Base-by-base conservation (phyloP, 92 coral and sea anemone species). In the Bergia sp. region DNA sequence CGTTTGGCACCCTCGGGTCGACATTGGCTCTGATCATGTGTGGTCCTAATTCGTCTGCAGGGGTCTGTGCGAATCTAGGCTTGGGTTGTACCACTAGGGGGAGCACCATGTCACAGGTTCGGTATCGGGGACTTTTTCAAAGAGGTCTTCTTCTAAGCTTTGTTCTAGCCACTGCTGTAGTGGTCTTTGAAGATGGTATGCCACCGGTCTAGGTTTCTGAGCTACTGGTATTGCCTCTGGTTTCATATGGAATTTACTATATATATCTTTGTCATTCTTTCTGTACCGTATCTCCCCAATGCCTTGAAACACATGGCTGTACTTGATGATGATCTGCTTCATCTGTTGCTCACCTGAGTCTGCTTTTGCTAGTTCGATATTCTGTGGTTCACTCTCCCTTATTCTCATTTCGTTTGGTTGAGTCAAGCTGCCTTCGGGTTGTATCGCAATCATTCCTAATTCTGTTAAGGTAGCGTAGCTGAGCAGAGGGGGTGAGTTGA, bases 71-170 rank as follows among this genome's bases (percentile, higher is more conserved):
- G 50, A 65, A 88, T 64, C 73, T 80, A 20, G 90, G 90, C 78
- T 89, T 92, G 47, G 86, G 86, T 86, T 92, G 90, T 16, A 92
- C 81, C 18, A 92, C 92, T 4, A 89, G 36, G 7, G 92, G 88
- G 37, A 88, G 82, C 91, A 29, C 29, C 29, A 29, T 29, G 29
- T 29, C 29, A 29, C 29, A 29, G 29, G 29, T 29, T 29, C 29
- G 29, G 29, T 29, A 29, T 29, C 29, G 29, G 29, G 29, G 29
- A 29, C 29, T 29, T 29, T 29, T 29, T 29, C 29, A 29, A 29
- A 29, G 29, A 29, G 29, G 29, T 29, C 29, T 29, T 29, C 29
- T 29, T 29, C 29, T 29, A 29, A 29, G 29, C 29, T 29, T 29
- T 29, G 29, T 29, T 29, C 29, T 29, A 29, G 29, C 29, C 29